Evolutionary conservation across 2,797 vertebrate genomes (phyloP), one percentile per base, ranked within the genome.

Genomic region (Cuniculus paca): DNA sequence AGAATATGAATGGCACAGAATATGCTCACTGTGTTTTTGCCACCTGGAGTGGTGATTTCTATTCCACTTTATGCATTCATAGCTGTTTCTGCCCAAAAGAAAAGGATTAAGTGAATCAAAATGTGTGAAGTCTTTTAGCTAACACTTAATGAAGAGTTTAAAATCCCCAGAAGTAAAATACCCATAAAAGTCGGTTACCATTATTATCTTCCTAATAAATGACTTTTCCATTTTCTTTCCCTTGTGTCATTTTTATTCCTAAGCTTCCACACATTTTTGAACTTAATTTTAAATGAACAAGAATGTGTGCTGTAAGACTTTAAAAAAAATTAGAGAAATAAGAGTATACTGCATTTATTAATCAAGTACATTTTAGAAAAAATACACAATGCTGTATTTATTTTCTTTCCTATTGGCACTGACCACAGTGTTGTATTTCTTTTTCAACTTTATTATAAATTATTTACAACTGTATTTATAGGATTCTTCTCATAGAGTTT

Each of bases 211-310:
- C 24, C 24, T 90, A 84, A 95, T 94, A 96, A 97, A 94, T 89
- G 12, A 70, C 28, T 90, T 91, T 78, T 48, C 6, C 58, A 58
- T 60, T 86, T 93, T 75, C 89, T 84, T 87, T 83, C 70, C 75
- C 72, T 83, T 75, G 85, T 91, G 95, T 65, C 28, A 68, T 54
- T 60, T 72, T 85, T 82, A 81, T 50, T 74, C 45, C 5, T 56
- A 20, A 20, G 34, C 39, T 31, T 48, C 31, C 2, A 36, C 20
- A 20, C 54, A 72, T 83, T 81, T 39, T 85, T 77, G 54, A 68
- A 91, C 84, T 87, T 84, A 45, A 96, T 94, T 96, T 94, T 96
- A 96, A 80, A 74, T 78, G 83, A 89, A 63, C 4, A 31, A 92
- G 39, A 87, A 88, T 13, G 26, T 54, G 31, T 87, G 12, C 65